phyloP scores from a whole-genome alignment of 2,113 vertebrate species.

The Ptilorrhoa leucosticta region DNA sequence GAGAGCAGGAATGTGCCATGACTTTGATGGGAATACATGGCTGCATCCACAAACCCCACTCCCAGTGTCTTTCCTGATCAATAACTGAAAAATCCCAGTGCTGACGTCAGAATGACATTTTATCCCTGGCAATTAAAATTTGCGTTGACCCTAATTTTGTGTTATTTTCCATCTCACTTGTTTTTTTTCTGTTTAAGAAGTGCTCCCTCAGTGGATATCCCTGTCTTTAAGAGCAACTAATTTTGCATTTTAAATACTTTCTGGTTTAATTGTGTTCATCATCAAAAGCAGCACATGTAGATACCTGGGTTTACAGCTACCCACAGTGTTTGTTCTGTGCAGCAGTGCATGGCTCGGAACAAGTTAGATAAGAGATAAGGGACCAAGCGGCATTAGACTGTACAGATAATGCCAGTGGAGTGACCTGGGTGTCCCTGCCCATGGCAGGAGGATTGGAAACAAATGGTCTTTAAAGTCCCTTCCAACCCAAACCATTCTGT shows the following conservation, averaged over 20 bases:
- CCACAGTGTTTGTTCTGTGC: not conserved
- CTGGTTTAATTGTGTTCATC: not conserved
- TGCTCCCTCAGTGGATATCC: not conserved
- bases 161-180: not conserved
- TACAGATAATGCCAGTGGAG: not conserved
- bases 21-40: not conserved
- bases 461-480: not conserved
- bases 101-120: not conserved
- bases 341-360: not conserved
- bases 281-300: not conserved
- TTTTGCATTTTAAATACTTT: not conserved
- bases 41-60: not conserved
- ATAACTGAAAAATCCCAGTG: not conserved
- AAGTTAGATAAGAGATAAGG: not conserved
- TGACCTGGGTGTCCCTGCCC: not conserved
- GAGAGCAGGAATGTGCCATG: not conserved
- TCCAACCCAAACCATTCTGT: not conserved
- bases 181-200: not conserved
- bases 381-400: not conserved
- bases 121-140: not conserved
- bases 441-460: not conserved
- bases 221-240: not conserved
- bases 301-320: not conserved
- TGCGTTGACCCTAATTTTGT: not conserved
- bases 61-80: not conserved